Base-by-base conservation (phyloP, 2,113 vertebrate genomes). In the Perca schrenkii region DNA sequence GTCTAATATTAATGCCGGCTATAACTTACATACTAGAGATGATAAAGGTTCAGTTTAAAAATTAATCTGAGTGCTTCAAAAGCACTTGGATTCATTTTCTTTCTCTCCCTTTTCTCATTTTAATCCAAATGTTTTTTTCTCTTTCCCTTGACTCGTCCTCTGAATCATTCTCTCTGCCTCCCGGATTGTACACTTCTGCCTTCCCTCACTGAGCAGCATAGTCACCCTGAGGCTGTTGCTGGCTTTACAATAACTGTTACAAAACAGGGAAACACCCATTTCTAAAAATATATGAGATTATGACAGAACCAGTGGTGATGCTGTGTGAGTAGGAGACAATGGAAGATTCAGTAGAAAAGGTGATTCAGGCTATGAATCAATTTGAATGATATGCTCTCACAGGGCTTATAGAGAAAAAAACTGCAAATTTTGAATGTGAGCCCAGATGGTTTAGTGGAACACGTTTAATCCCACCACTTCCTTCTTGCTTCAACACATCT, bases 161-260 rank as follows among this genome's bases (percentile, higher is more conserved):
- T 84, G 75, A 84, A 68, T 91, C 85, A 71, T 78, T n/a, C 74
- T 75, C 47, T 66, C 6, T 80, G 76, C 56, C 61, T 61, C 15
- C 10, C 21, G 61, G 21, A 75, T 46, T 72, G 57, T 43, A 3
- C 13, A 12, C 65, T 56, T 77, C 4, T 50, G 62, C 16, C 34
- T 49, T 17, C 22, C 10, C 56, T 72, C 36, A 4, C 25, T 47
- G 21, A 74, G 21, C 77, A 43, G 58, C 66, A 21, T 2, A 36
- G 66, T 56, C 28, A 74, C 58, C 49, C 28, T 3, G 34, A 69
- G 64, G 65, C 77, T 46, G 56, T 57, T 56, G 56, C 62, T 72
- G 76, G 21, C 50, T 78, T 83, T 52, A 78, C 57, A 78, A 57
- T 77, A 56, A 58, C 69, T 47, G n/a, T 50, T 43, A 43, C 22